Conservation (phyloP, 1,140 invertebrate genomes). For the Temnothorax nylanderi region DNA sequence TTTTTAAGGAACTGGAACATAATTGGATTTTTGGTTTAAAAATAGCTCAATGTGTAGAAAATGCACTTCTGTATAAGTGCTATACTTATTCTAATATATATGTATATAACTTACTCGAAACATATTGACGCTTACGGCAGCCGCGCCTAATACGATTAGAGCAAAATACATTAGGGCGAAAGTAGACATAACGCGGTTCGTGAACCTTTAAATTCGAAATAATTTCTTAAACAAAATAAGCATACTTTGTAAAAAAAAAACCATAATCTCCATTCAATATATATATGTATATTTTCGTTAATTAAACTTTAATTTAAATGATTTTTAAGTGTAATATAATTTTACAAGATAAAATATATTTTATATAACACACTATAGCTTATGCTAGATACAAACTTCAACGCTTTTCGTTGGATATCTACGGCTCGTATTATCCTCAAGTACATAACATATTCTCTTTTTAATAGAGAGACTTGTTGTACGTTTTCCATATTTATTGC, state of each 20-base stretch:
- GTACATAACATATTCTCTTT: constrained; percentile 1
- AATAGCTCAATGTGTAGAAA: neutral
- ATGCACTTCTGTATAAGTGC: neutral
- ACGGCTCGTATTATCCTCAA: neutral
- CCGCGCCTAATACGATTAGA: neutral
- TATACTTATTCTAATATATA: neutral
- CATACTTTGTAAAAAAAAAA: neutral
- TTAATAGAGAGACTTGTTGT: neutral
- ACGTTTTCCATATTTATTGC: neutral
- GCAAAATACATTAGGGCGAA: neutral
- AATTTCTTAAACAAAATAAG: neutral
- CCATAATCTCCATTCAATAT: too few species aligned
- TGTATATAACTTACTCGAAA: constrained; percentile 16
- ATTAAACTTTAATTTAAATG: neutral
- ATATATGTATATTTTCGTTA: too few species aligned
- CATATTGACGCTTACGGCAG: neutral
- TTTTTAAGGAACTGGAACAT: neutral
- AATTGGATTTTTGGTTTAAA: neutral
- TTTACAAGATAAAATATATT: neutral
- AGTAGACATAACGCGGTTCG: neutral
- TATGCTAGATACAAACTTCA: constrained; percentile 1
- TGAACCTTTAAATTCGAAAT: constrained; percentile 13
- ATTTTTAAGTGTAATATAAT: neutral
- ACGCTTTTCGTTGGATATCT: neutral
- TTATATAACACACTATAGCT: neutral